phyloP scores from a whole-genome alignment of 2,797 vertebrate genomes.

The Alfaro cultratus region DNA sequence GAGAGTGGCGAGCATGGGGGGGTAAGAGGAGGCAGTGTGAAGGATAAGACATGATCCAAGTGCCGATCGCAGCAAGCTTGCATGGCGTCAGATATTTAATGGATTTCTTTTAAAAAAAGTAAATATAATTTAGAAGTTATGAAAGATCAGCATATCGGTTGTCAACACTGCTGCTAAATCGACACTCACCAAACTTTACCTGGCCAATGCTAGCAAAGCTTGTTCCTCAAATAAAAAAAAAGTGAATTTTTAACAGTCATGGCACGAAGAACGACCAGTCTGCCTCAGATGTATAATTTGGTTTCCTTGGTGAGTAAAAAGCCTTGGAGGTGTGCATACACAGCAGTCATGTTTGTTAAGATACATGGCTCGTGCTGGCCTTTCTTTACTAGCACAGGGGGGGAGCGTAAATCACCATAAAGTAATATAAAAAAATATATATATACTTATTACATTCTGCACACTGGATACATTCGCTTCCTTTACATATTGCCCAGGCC shows the following conservation, averaged over 20 bases:
- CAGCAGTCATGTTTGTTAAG: slow-evolving; percentile 79
- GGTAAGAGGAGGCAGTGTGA: background rate
- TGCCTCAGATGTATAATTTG: slow-evolving; percentile 78
- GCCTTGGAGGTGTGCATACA: slow-evolving; percentile 74
- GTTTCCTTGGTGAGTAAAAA: slow-evolving; percentile 76
- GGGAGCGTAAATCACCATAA: slow-evolving; percentile 74
- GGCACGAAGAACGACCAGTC: slow-evolving; percentile 69
- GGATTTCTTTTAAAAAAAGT: slow-evolving; percentile 10
- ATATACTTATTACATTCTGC: slow-evolving; percentile 81
- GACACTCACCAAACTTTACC: slow-evolving; percentile 40
- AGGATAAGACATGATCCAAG: slow-evolving; percentile 21
- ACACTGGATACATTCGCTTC: slow-evolving; percentile 78
- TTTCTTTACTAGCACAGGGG: slow-evolving; percentile 62
- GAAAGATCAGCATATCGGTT: slow-evolving; percentile 20
- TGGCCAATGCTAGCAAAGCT: slow-evolving; percentile 27
- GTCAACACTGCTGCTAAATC: slow-evolving; percentile 18
- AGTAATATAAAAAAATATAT: slow-evolving; percentile 82
- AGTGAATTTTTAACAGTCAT: slow-evolving; percentile 68
- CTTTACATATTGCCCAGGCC: slow-evolving; percentile 80
- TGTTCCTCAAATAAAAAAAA: slow-evolving; percentile 42
- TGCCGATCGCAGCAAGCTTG: slow-evolving; percentile 17
- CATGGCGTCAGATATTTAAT: slow-evolving; percentile 23
- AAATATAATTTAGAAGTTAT: slow-evolving; percentile 8
- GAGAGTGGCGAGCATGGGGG: background rate
- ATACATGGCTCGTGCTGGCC: slow-evolving; percentile 68